A percentile compares a stretch with the other conserved stretches of the same genome.
Evolutionary conservation across 2,797 vertebrate species (phyloP).

Genomic region (Eulemur rubriventer): DNA sequence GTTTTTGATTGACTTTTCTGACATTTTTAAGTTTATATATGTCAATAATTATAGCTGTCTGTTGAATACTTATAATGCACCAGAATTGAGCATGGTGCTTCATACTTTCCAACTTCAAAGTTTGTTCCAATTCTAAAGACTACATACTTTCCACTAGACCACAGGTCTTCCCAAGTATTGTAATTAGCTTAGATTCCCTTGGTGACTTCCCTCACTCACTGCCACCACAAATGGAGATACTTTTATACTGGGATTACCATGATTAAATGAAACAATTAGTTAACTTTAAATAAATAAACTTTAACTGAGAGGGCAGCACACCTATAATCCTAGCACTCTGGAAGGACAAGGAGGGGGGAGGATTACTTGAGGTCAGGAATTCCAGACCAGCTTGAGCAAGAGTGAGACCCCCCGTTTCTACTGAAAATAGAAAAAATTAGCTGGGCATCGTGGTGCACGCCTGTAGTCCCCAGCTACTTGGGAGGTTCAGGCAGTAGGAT

Average conservation of each 20-base stretch:
- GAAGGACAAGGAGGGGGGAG: too few species aligned
- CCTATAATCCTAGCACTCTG: too few species aligned
- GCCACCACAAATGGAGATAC: neutral
- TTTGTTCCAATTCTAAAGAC: slow-evolving; percentile 33
- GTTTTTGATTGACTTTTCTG: neutral
- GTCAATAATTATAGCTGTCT: neutral
- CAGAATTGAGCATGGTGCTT: neutral
- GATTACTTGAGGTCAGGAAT: too few species aligned
- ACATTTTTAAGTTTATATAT: neutral
- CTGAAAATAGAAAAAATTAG: too few species aligned
- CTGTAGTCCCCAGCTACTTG: too few species aligned
- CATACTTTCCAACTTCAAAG: neutral
- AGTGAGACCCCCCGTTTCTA: too few species aligned
- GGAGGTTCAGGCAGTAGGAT: too few species aligned
- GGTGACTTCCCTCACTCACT: neutral
- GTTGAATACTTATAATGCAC: neutral
- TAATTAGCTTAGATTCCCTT: slow-evolving; percentile 32
- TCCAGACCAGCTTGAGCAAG: too few species aligned
- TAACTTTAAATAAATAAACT: slow-evolving; percentile 52
- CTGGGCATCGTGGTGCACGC: too few species aligned
- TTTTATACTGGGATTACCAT: neutral
- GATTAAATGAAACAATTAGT: slow-evolving; percentile 33
- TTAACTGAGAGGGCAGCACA: neutral
- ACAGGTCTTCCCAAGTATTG: neutral
- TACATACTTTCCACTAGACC: neutral